Conservation (phyloP, 2,113 vertebrate genomes). For the Hassar affinis region DNA sequence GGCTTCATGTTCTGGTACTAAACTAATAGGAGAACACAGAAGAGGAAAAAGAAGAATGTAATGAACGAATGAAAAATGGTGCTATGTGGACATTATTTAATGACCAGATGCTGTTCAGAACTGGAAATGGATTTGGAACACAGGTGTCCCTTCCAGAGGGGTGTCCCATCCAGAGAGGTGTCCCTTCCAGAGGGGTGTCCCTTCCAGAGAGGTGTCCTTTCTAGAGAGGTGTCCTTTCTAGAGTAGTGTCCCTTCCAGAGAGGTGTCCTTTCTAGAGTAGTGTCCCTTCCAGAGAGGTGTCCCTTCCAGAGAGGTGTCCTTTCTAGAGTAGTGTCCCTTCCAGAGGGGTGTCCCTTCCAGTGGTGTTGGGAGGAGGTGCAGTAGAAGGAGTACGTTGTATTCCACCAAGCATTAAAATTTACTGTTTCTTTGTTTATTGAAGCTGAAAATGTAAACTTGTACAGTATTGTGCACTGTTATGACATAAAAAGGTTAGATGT, state of each 20-base stretch:
- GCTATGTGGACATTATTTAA: background rate
- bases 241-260: background rate
- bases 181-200: background rate
- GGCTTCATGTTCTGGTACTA: background rate
- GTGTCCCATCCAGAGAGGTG: background rate
- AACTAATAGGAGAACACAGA: background rate
- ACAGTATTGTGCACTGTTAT: background rate
- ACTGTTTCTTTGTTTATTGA: background rate
- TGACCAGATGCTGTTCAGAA: background rate
- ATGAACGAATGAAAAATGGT: background rate
- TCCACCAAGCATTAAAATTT: background rate
- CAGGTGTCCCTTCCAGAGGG: background rate
- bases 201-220: background rate
- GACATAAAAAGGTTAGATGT: background rate
- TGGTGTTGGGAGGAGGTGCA: background rate
- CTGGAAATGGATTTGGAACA: background rate
- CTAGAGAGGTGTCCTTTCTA: too few species aligned
- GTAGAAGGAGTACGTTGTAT: background rate
- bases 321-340: too few species aligned
- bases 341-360: background rate
- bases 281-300: background rate
- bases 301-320: too few species aligned
- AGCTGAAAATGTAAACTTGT: background rate
- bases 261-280: background rate
- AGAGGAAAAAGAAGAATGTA: background rate